A percentile compares a stretch with the other conserved stretches of the same genome.
Evolutionary conservation across 2,888 invertebrate species (phyloP).

Genomic region (Andrena bucephala): DNA sequence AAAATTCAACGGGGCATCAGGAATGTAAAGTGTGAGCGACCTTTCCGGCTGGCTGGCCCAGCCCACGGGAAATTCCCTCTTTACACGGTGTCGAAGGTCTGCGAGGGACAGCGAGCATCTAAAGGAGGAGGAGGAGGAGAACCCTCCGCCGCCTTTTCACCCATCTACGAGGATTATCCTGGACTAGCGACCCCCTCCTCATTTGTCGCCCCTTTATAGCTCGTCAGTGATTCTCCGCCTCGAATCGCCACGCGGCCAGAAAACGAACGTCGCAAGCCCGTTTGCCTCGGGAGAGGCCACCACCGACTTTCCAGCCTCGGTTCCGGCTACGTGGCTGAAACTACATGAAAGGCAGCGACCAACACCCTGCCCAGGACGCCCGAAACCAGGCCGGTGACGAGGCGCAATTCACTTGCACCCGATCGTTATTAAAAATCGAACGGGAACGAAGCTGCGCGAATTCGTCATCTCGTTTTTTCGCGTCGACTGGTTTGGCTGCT

Average conservation of each 20-base stretch:
- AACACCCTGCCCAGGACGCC: no score
- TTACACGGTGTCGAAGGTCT: conserved; percentile 39
- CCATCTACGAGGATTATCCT: conserved; percentile 65
- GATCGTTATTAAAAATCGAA: background rate
- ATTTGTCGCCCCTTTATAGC: conserved; percentile 64
- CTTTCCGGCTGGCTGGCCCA: conserved; percentile 31
- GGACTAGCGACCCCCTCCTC: conserved; percentile 53
- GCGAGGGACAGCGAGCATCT: conserved; percentile 25
- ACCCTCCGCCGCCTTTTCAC: conserved; percentile 32
- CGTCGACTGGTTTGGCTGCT: background rate
- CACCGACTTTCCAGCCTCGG: conserved; percentile 15
- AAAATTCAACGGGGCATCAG: conserved; percentile 61
- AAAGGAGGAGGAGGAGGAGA: conserved; percentile 16
- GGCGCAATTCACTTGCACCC: background rate
- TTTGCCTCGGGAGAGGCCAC: conserved; percentile 8
- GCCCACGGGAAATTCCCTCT: conserved; percentile 33
- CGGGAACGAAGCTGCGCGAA: background rate
- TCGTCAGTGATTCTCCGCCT: conserved; percentile 58
- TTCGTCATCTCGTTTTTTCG: background rate
- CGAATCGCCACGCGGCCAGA: background rate
- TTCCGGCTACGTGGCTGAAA: background rate
- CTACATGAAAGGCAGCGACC: conserved; percentile 10
- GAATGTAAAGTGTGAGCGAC: conserved; percentile 52
- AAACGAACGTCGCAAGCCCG: conserved; percentile 24
- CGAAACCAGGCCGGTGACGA: background rate